Evolutionary conservation across 2,797 vertebrate genomes (phyloP).

Genomic region (Erithacus rubecula): DNA sequence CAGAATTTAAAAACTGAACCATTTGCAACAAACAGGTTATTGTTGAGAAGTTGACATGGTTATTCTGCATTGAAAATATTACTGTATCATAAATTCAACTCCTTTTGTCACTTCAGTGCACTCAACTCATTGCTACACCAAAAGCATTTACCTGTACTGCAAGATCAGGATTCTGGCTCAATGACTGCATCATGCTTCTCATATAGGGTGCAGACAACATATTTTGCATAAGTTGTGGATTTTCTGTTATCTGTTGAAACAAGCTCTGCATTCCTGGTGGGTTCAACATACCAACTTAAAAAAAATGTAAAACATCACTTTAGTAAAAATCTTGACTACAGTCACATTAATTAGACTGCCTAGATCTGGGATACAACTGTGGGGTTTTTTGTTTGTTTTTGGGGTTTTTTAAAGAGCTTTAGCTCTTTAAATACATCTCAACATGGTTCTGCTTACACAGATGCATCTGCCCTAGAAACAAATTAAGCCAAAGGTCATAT

Average conservation of each 20-base stretch:
- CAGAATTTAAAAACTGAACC: not conserved
- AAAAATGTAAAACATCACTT: not conserved
- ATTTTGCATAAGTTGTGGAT: constrained; percentile 87
- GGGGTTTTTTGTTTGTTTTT: not conserved
- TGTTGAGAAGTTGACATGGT: not conserved
- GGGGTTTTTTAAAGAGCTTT: not conserved
- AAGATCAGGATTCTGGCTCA: constrained; percentile 87
- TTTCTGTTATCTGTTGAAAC: constrained; percentile 85
- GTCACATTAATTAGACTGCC: not conserved
- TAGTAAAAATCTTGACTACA: not conserved
- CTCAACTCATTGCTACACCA: not conserved
- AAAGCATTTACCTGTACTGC: constrained; percentile 78
- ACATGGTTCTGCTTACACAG: not conserved
- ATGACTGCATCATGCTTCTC: constrained; percentile 85
- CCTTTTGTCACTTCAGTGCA: not conserved
- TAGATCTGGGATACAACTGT: not conserved
- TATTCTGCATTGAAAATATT: not conserved
- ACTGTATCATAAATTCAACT: not conserved
- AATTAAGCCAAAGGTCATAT: not conserved
- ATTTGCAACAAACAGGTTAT: not conserved
- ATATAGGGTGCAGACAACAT: constrained; percentile 87
- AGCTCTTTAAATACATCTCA: not conserved
- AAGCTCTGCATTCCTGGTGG: constrained; percentile 86
- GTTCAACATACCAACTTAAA: constrained; percentile 78
- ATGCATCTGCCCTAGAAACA: not conserved